Conservation (phyloP, 2,888 invertebrate species). For the Synergus japonicus region DNA sequence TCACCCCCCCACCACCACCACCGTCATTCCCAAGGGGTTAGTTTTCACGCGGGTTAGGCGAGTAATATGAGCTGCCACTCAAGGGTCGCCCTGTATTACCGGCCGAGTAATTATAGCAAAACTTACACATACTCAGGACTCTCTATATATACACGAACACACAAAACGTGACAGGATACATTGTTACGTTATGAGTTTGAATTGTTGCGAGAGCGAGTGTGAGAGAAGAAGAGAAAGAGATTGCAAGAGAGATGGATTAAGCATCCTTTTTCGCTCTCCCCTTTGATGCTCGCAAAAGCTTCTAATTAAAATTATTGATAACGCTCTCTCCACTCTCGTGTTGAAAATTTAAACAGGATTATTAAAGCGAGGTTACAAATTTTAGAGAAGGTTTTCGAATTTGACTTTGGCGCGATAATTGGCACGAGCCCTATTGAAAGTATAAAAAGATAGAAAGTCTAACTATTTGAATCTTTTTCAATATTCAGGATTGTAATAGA, state of each 20-base stretch:
- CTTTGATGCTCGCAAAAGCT: conserved; percentile 35
- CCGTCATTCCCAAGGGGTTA: conserved; percentile 68
- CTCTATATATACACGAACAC: conserved; percentile 45
- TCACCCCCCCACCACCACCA: too few relatives aligned
- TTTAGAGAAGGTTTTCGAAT: too few relatives aligned
- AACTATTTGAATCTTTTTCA: too few relatives aligned
- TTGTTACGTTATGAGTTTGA: conserved; percentile 66
- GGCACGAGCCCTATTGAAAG: too few relatives aligned
- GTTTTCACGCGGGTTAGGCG: conserved; percentile 73
- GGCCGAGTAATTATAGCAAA: conserved; percentile 73
- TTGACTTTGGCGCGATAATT: too few relatives aligned
- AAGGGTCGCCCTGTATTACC: conserved; percentile 72
- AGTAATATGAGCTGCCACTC: conserved; percentile 76
- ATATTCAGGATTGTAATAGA: too few relatives aligned
- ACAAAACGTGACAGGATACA: conserved; percentile 52
- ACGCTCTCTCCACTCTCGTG: not conserved
- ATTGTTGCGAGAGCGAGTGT: conserved; percentile 60
- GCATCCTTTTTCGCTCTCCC: conserved; percentile 30
- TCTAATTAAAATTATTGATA: conserved; percentile 42
- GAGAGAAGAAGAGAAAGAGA: conserved; percentile 51
- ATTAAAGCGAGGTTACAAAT: too few relatives aligned
- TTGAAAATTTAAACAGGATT: too few relatives aligned
- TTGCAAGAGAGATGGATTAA: conserved; percentile 38
- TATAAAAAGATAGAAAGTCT: too few relatives aligned
- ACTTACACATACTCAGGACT: conserved; percentile 51